Evolutionary conservation across 2,888 invertebrate species (phyloP).

Genomic region (Pseudococcus longispinus): DNA sequence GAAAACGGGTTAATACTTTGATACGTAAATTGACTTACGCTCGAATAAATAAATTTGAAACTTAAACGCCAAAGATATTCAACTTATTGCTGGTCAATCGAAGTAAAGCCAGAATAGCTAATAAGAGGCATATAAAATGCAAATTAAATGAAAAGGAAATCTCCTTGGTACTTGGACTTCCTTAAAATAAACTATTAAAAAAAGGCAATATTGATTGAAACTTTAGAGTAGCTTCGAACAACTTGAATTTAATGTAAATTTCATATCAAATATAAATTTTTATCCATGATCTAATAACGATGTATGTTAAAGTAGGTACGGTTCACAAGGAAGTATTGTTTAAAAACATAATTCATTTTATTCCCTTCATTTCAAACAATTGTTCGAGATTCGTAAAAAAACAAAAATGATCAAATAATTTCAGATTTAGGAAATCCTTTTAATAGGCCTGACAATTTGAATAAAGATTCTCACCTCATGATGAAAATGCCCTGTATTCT

Average conservation of each 20-base stretch:
- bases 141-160: neutral
- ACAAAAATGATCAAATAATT: neutral
- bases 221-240: neutral
- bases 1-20: neutral
- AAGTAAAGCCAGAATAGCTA: neutral
- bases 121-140: conserved; percentile 9
- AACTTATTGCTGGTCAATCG: neutral
- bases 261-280: neutral
- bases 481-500: neutral
- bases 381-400: neutral
- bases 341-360: neutral
- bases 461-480: neutral
- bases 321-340: neutral
- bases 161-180: neutral
- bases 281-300: neutral
- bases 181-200: neutral
- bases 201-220: neutral
- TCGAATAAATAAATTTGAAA: neutral
- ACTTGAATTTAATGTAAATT: neutral
- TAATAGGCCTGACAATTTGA: neutral
- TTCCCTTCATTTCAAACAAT: too few relatives aligned
- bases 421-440: neutral
- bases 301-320: too few relatives aligned
- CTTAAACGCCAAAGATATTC: neutral
- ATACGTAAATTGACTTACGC: neutral